Base-by-base conservation (phyloP, 53 echinoderm and acorn worm genomes). In the Zoroaster sp. region DNA sequence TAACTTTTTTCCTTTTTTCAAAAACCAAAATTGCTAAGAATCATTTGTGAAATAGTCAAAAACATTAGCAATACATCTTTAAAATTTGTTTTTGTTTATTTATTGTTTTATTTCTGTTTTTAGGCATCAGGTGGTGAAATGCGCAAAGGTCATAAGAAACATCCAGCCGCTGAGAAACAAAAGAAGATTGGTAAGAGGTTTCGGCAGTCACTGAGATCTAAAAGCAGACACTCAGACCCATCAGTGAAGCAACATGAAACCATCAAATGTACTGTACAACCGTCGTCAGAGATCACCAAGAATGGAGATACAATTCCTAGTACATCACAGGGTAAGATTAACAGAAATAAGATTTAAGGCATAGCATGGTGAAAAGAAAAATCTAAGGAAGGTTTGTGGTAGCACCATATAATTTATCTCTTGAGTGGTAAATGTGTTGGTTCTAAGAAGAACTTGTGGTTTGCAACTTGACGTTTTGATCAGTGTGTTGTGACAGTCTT, bases 161-260 rank as follows among this genome's bases (percentile, higher is more conserved):
- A 71, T 20, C n/a, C 40, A 3, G 32, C 35, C 15, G 14, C 32
- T 11, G 69, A 88, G 36, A 88, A 66, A 38, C 88, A 78, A 13
- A 88, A 88, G 77, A 77, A 75, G 30, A 66, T 88, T 30, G 63
- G 76, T n/a, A 88, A 88, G 46, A 88, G 35, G 35, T 77, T 88
- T 7, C 66, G 68, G 15, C 43, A 63, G 4, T 88, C 88, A 5
- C 69, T 88, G n/a, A 66, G 88, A 31, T 33, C 35, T 14, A 88
- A 68, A 66, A 88, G 32, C 11, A 77, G 49, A 17, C 32, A 12
- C 66, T 40, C 45, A 31, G 68, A 14, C 18, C 17, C 41, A 4
- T 33, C 68, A 0, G 28, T 35, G 3, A 67, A 67, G 25, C 28
- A 68, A 28, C 25, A 42, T 32, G 67, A 67, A 23, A 25, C 67